Evolutionary conservation across 2,113 vertebrate species (phyloP).

Genomic region (Varanus salvator): DNA sequence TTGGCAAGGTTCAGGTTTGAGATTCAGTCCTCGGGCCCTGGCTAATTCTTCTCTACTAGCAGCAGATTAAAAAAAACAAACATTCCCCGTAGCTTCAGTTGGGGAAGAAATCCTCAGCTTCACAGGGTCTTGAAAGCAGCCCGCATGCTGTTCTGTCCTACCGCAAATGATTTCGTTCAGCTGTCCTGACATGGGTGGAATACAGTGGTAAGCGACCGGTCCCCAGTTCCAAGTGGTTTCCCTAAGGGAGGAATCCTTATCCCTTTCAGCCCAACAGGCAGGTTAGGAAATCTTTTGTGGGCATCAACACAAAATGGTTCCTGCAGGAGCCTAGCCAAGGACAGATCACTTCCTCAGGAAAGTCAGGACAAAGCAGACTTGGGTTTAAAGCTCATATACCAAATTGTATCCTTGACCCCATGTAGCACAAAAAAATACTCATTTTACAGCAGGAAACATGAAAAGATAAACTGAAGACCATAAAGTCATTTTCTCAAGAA

Average conservation of each 20-base stretch:
- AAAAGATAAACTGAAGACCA: too few relatives aligned
- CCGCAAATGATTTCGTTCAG: not conserved
- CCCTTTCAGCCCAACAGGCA: too few relatives aligned
- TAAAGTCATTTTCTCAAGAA: too few relatives aligned
- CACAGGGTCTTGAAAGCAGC: conserved; percentile 9
- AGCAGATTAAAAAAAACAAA: conserved; percentile 48
- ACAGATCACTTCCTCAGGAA: too few relatives aligned
- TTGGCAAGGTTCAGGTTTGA: conserved; percentile 50
- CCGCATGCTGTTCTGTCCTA: not conserved
- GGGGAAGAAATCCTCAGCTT: conserved; percentile 28
- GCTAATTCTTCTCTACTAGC: conserved; percentile 47
- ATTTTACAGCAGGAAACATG: too few relatives aligned
- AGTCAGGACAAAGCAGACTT: too few relatives aligned
- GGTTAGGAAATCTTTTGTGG: too few relatives aligned
- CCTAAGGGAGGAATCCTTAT: not conserved
- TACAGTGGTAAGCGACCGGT: not conserved
- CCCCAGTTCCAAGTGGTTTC: not conserved
- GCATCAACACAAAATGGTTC: too few relatives aligned
- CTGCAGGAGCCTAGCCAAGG: too few relatives aligned
- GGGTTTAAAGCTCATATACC: too few relatives aligned
- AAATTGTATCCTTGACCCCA: too few relatives aligned
- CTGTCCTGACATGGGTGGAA: not conserved
- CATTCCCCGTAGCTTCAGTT: conserved; percentile 44
- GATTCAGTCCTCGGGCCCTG: conserved; percentile 40
- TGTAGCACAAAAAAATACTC: too few relatives aligned